Conservation (phyloP, 2,113 vertebrate species). For the Silurus asotus region DNA sequence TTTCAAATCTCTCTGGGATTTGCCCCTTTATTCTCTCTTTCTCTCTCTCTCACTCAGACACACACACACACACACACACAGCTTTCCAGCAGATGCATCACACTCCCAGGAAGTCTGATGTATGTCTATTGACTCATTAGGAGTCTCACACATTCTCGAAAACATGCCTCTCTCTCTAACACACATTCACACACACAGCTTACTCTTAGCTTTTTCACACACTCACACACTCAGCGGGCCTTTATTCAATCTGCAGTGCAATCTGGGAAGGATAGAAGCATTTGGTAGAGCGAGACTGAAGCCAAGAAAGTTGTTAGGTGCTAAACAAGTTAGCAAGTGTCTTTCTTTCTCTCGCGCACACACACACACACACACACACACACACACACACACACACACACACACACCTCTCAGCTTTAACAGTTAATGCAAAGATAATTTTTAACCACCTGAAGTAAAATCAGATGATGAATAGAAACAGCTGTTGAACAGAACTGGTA, state of each 20-base stretch:
- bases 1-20: conserved; percentile 23
- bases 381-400: not conserved
- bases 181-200: not conserved
- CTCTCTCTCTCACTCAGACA: not conserved
- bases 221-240: not conserved
- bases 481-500: not conserved
- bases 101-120: conserved; percentile 3
- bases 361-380: not conserved
- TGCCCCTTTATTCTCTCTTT: not conserved
- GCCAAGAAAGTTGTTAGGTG: not conserved
- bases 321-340: not conserved
- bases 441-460: not conserved
- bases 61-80: not conserved
- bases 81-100: not conserved
- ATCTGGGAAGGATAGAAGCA: not conserved
- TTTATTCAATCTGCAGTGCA: not conserved
- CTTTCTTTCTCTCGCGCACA: not conserved
- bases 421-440: not conserved
- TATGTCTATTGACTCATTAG: not conserved
- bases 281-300: not conserved
- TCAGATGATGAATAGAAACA: not conserved
- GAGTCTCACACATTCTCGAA: not conserved
- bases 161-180: not conserved
- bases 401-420: not conserved
- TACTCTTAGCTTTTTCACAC: not conserved